Evolutionary conservation across 2,113 vertebrate species (phyloP).

Genomic region (Turdus rufiventris): DNA sequence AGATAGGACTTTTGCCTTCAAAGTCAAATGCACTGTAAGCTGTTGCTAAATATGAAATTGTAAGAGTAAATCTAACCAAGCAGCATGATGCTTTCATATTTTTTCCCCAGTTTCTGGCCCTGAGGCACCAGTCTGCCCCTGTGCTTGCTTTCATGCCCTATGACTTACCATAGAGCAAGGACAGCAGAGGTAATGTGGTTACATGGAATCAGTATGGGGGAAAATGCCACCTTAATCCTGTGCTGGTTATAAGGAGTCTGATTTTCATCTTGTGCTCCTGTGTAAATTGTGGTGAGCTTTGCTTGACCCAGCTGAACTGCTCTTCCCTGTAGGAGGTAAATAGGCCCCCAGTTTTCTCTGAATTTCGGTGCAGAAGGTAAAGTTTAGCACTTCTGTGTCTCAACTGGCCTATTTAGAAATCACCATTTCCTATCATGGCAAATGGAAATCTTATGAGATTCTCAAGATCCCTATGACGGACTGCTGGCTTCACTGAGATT

Average conservation of each 20-base stretch:
- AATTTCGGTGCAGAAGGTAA: not conserved
- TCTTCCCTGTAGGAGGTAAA: not conserved
- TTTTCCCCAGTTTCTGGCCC: not conserved
- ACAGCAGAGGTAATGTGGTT: constrained; percentile 43
- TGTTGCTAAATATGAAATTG: not conserved
- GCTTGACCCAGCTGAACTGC: not conserved
- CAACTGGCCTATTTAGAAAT: not conserved
- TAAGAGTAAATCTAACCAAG: constrained; percentile 13
- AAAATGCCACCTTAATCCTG: not conserved
- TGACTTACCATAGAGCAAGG: constrained; percentile 18
- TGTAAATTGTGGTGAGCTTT: not conserved
- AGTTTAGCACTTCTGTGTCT: not conserved
- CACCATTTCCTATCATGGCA: not conserved
- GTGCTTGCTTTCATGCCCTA: constrained; percentile 32
- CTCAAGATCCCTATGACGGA: not conserved
- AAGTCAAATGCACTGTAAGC: constrained; percentile 8
- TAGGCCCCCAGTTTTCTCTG: not conserved
- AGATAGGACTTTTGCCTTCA: not conserved
- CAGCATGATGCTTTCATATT: not conserved
- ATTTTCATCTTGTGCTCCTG: not conserved
- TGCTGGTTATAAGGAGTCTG: not conserved
- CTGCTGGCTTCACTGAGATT: not conserved
- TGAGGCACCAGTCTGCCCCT: not conserved
- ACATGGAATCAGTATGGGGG: not conserved
- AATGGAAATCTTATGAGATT: constrained; percentile 7